Conservation (phyloP, 2,888 invertebrate genomes). For the Eilema depressum region DNA sequence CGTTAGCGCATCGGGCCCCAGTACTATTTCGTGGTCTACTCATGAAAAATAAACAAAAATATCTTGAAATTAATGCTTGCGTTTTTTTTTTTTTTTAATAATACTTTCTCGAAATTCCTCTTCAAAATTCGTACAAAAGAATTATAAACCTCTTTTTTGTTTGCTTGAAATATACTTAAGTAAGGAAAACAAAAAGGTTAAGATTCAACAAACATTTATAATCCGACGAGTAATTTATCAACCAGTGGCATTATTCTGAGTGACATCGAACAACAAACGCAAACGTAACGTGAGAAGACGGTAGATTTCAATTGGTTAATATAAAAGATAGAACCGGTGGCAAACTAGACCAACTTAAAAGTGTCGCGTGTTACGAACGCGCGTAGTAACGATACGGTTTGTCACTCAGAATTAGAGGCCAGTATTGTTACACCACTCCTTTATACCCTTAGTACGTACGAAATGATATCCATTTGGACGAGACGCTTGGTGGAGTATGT, state of each 20-base stretch:
- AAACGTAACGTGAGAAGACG: no score
- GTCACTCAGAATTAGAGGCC: not conserved
- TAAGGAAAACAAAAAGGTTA: constrained; percentile 49
- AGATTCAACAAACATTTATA: constrained; percentile 61
- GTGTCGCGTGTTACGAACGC: no score
- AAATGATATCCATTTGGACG: constrained; percentile 58
- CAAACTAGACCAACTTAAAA: no score
- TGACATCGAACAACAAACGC: no score
- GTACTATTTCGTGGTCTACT: not conserved
- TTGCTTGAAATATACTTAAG: constrained; percentile 1
- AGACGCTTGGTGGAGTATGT: constrained; percentile 45
- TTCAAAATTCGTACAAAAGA: not conserved
- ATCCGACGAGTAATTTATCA: constrained; percentile 61
- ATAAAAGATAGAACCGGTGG: no score
- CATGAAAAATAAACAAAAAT: not conserved
- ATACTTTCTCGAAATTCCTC: not conserved
- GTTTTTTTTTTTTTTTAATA: not conserved
- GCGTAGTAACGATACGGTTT: no score
- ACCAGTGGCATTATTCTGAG: not conserved
- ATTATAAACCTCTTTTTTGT: not conserved
- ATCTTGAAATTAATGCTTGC: not conserved
- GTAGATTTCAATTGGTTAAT: no score
- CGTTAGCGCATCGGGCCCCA: no score
- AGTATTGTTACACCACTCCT: constrained; percentile 57
- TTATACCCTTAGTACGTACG: constrained; percentile 54